A percentile compares a stretch with the other conserved stretches of the same genome.
phyloP scores from a whole-genome alignment of 1,140 invertebrate genomes.

The Coenobita brevimanus region DNA sequence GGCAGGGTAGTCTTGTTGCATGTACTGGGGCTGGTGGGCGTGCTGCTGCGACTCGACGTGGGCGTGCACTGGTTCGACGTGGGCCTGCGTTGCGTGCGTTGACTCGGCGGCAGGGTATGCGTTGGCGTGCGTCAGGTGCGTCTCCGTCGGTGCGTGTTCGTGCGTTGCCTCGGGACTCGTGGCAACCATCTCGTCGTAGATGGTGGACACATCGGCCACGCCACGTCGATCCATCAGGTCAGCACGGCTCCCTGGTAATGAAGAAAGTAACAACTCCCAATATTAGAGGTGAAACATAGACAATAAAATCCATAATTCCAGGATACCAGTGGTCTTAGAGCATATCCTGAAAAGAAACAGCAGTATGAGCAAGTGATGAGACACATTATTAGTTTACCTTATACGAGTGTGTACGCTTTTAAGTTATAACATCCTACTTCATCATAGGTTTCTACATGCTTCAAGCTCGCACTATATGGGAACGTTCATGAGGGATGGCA shows the following conservation, averaged over 20 bases:
- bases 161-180: neutral
- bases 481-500: too few species aligned
- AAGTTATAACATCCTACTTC: too few species aligned
- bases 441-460: too few species aligned
- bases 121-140: neutral
- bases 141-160: neutral
- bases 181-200: slow-evolving; percentile 63
- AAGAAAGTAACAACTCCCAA: too few species aligned
- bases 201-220: slow-evolving; percentile 58
- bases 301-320: too few species aligned
- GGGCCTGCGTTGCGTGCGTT: slow-evolving; percentile 61
- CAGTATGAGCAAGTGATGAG: too few species aligned
- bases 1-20: slow-evolving; percentile 44
- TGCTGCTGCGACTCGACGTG: slow-evolving; percentile 47
- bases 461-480: too few species aligned
- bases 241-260: slow-evolving; percentile 51
- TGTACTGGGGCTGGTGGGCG: slow-evolving; percentile 48
- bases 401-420: too few species aligned
- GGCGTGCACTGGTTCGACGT: slow-evolving; percentile 53
- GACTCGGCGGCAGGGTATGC: slow-evolving; percentile 14
- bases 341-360: too few species aligned
- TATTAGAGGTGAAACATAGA: too few species aligned
- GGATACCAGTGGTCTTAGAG: too few species aligned
- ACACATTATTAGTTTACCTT: too few species aligned
- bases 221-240: slow-evolving; percentile 46